These are phyloP conservation scores for Stegostoma tigrinum DNA, from an alignment of 2,113 vertebrate species.

Conservation along the genomic window DNA sequence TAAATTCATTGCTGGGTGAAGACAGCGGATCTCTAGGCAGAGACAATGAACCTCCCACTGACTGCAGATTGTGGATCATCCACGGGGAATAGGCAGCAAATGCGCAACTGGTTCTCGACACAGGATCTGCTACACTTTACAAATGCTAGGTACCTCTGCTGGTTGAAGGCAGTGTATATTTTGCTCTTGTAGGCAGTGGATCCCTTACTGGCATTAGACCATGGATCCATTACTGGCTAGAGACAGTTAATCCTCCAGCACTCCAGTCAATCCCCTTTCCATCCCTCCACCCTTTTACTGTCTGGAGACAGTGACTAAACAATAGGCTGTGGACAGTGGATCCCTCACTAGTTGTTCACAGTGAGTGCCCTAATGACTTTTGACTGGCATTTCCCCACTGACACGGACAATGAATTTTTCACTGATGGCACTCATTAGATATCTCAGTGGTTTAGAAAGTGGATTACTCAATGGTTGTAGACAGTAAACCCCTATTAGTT, in stretches of 20 bases:
- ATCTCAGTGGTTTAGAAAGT: neutral
- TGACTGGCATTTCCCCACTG: neutral
- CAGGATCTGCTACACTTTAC: neutral
- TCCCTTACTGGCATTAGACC: no score
- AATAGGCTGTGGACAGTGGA: neutral
- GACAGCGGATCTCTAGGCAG: no score
- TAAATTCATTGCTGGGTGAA: no score
- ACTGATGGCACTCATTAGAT: no score
- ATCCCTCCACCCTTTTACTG: neutral
- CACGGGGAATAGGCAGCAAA: neutral
- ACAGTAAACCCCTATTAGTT: neutral
- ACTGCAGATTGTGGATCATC: neutral
- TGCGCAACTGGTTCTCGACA: no score
- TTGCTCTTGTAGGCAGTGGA: neutral
- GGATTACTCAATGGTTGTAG: neutral
- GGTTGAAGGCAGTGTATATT: neutral
- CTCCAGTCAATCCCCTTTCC: no score
- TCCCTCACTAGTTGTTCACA: neutral
- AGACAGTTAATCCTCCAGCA: neutral
- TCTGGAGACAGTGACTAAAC: neutral
- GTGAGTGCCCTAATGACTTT: neutral
- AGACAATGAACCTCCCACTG: no score
- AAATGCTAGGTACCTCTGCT: no score
- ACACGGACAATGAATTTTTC: neutral
- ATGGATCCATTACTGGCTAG: neutral